These are phyloP conservation scores for Halcyon senegalensis DNA, from an alignment of 2,113 vertebrate species.

Conservation along the genomic window DNA sequence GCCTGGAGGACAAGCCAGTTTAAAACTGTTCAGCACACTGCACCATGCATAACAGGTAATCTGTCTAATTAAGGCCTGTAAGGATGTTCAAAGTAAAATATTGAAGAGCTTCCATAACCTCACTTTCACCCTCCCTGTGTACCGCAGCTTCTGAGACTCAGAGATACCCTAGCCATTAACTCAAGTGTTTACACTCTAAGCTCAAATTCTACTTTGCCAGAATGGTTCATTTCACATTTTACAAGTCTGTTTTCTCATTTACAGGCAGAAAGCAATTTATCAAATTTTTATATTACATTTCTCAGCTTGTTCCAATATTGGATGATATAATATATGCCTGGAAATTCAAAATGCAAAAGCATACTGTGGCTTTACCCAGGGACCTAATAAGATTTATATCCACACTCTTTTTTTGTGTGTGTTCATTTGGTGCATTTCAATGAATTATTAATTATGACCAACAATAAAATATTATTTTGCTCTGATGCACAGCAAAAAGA, in stretches of 20 bases:
- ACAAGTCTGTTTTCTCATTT: constrained; percentile 83
- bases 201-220: constrained; percentile 83
- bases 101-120: constrained; percentile 92
- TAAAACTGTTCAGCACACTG: constrained; percentile 87
- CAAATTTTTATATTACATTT: constrained; percentile 80
- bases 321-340: constrained; percentile 71
- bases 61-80: constrained; percentile 94
- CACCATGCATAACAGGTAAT: constrained; percentile 96
- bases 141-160: constrained; percentile 81
- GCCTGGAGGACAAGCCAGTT: constrained; percentile 89
- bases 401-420: constrained; percentile 53
- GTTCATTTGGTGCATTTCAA: constrained; percentile 78
- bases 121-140: constrained; percentile 89
- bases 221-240: constrained; percentile 84
- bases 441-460: constrained; percentile 85
- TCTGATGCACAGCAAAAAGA: constrained; percentile 75
- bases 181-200: constrained; percentile 84
- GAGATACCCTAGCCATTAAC: constrained; percentile 84
- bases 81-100: constrained; percentile 92
- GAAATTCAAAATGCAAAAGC: constrained; percentile 71
- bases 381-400: constrained; percentile 78
- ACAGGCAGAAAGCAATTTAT: constrained; percentile 78
- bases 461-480: constrained; percentile 83
- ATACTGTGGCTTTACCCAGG: constrained; percentile 71
- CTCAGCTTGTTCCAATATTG: constrained; percentile 73